Percentiles rank a stretch among this genome's conserved stretches.
These are phyloP conservation scores for Bradypus variegatus DNA, from an alignment of 2,797 vertebrate genomes.

Conservation along the genomic window DNA sequence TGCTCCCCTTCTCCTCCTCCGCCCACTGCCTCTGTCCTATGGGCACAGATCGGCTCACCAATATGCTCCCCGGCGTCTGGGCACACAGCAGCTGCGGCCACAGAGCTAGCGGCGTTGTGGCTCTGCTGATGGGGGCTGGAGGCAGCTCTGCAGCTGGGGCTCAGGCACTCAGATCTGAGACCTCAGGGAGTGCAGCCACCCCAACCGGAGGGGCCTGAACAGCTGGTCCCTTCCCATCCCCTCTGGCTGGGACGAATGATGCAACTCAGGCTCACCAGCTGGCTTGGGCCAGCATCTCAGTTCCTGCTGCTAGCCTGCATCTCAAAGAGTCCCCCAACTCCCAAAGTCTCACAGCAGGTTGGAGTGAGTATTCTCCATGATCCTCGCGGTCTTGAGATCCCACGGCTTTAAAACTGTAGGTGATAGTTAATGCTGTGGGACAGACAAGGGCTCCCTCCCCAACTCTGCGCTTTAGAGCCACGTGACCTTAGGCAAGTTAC, in stretches of 20 bases:
- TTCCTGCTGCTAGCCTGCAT: neutral
- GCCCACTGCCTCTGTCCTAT: neutral
- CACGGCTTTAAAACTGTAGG: neutral
- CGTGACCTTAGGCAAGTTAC: neutral
- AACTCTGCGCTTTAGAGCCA: neutral
- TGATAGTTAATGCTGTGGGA: neutral
- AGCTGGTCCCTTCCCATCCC: neutral
- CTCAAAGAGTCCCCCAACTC: neutral
- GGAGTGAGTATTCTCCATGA: neutral
- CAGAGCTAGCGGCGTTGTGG: neutral
- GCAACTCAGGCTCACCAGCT: neutral
- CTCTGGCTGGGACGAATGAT: neutral
- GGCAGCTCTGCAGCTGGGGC: neutral
- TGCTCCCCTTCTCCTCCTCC: neutral
- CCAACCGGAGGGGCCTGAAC: neutral
- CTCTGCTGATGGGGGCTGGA: neutral
- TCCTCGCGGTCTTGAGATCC: neutral
- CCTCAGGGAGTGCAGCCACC: neutral
- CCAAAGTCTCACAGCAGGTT: rapidly evolving
- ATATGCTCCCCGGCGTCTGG: neutral
- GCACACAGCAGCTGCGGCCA: neutral
- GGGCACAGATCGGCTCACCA: neutral
- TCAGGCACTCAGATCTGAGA: neutral
- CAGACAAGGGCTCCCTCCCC: too few relatives aligned
- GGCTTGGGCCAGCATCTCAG: too few relatives aligned